A percentile compares a stretch with the other conserved stretches of the same genome.
Evolutionary conservation across 1,140 invertebrate species (phyloP).

Genomic region (Magallana gigas): DNA sequence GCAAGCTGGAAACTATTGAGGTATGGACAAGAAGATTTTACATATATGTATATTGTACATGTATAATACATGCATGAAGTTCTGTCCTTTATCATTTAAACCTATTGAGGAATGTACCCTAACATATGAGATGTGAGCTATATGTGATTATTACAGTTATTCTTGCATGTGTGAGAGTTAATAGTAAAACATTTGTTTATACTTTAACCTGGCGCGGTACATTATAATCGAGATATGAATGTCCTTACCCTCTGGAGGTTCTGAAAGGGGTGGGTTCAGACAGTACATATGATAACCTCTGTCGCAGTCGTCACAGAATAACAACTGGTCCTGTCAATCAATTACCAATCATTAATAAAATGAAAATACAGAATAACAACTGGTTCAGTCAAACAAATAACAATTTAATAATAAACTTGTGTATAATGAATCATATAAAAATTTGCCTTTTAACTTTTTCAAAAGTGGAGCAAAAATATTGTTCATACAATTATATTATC

Average conservation of each 20-base stretch:
- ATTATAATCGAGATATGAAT: too few relatives aligned
- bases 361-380: not conserved
- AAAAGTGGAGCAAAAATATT: not conserved
- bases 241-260: constrained; percentile 92
- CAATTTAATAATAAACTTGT: not conserved
- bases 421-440: not conserved
- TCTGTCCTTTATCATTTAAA: too few relatives aligned
- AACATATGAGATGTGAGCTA: too few relatives aligned
- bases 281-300: constrained; percentile 99
- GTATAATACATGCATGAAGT: too few relatives aligned
- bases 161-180: too few relatives aligned
- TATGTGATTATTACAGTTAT: not conserved
- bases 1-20: too few relatives aligned
- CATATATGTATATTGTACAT: too few relatives aligned
- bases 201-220: too few relatives aligned
- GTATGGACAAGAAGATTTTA: too few relatives aligned
- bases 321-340: constrained; percentile 91
- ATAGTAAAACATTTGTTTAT: too few relatives aligned
- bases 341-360: not conserved
- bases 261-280: constrained; percentile 92
- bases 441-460: not conserved
- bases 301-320: constrained; percentile 99
- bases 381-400: too few relatives aligned
- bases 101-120: too few relatives aligned
- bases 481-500: not conserved